Conservation (phyloP, 2,888 invertebrate species). For the Lamellibrachia satsuma region DNA sequence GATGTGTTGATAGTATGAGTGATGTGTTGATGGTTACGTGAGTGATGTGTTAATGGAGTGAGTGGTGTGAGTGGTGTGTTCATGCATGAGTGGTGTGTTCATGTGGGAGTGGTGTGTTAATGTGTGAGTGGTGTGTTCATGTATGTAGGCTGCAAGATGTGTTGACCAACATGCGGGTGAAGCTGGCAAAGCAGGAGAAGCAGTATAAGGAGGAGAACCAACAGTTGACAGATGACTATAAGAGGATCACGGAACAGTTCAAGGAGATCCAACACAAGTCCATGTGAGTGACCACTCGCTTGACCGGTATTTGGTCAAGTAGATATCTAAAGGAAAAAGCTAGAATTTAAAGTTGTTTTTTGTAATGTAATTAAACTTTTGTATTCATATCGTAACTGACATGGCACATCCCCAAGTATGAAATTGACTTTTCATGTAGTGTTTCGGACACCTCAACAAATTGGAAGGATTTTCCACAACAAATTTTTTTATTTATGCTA, state of each 20-base stretch:
- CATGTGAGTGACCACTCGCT: constrained; percentile 50
- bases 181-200: constrained; percentile 75
- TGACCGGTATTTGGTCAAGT: not conserved
- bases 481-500: no score
- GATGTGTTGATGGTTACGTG: no score
- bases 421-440: no score
- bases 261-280: constrained; percentile 64
- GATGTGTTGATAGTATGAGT: no score
- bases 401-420: no score
- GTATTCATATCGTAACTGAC: not conserved
- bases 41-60: no score
- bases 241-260: constrained; percentile 64
- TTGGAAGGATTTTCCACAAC: no score
- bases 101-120: not conserved
- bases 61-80: no score
- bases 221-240: constrained; percentile 75
- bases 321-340: not conserved
- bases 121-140: not conserved
- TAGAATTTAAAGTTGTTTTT: not conserved
- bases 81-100: no score
- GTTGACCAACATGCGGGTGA: constrained; percentile 74
- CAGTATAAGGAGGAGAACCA: constrained; percentile 75
- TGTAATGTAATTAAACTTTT: not conserved
- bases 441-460: no score
- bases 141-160: constrained; percentile 70